Evolutionary conservation across 2,797 vertebrate species (phyloP).

Genomic region (Gastrophryne carolinensis): DNA sequence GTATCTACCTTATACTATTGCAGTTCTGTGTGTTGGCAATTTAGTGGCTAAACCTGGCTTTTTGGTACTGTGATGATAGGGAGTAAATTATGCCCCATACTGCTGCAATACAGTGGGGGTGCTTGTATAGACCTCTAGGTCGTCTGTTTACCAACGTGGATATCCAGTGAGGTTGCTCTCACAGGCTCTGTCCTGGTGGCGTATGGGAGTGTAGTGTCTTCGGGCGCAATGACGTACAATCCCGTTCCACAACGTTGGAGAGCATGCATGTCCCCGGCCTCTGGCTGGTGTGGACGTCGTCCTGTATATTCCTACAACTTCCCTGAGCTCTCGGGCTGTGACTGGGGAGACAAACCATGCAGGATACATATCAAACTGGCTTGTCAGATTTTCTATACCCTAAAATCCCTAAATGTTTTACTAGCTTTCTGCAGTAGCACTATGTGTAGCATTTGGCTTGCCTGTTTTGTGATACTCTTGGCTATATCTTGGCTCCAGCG

Average conservation of each 20-base stretch:
- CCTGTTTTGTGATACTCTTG: too few relatives aligned
- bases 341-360: constrained; percentile 62
- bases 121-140: too few relatives aligned
- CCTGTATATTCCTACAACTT: constrained; percentile 69
- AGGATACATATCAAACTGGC: constrained; percentile 46
- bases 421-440: too few relatives aligned
- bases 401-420: too few relatives aligned
- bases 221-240: constrained; percentile 64
- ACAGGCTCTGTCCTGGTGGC: constrained; percentile 75
- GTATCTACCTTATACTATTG: too few relatives aligned
- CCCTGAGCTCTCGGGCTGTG: constrained; percentile 52
- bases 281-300: constrained; percentile 56
- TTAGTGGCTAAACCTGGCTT: too few relatives aligned
- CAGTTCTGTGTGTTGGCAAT: too few relatives aligned
- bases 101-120: too few relatives aligned
- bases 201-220: constrained; percentile 73
- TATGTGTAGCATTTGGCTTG: too few relatives aligned
- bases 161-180: constrained; percentile 69
- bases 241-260: constrained; percentile 68
- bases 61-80: too few relatives aligned
- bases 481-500: too few relatives aligned
- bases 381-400: constrained; percentile 52
- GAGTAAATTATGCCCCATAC: too few relatives aligned
- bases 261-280: constrained; percentile 60
- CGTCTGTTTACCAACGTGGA: constrained; percentile 64